Evolutionary conservation across 1,140 invertebrate genomes (phyloP), one percentile per base, ranked within the genome.

Genomic region (Brachionus rotundiformis): DNA sequence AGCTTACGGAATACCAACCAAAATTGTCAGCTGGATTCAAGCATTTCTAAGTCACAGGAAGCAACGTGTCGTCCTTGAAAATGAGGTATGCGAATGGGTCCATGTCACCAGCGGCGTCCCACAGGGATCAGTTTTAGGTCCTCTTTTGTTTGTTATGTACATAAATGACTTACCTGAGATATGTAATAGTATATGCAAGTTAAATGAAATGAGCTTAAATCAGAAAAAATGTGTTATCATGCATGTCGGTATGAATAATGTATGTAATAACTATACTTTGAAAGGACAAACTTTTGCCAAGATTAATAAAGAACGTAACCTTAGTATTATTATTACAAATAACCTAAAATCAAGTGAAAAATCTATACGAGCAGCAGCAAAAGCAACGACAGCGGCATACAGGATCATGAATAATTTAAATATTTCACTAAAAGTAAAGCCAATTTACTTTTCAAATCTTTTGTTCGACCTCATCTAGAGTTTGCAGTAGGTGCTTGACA

Each of bases 171-270:
- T 36, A 36, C 33, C 33, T 36, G 33, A 36, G 33, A 36, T 36
- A 36, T 36, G 33, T 36, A 36, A 36, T 36, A n/a, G n/a, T n/a
- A 2, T 39, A 39, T 39, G 5, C 16, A 23, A 36, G n/a, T 31
- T 31, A 65, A 49, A 31, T 47, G 71, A 16, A 16, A 16, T 75
- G 71, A 47, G 33, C 7, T 47, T 75, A 11, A 75, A 75, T 47
- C 23, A 75, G 11, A 7, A 47, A 1, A 75, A 75, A 8, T 75
- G 31, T 36, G 25, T 13, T 0, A 1, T 75, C 33, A 75, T 75
- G 7, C 29, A 75, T 31, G 7, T 75, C 7, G 71, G 71, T n/a
- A 10, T 7, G 47, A 44, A 31, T 31, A 75, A 75, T 47, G n/a
- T 1, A 25, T 25, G 36, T 25, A 31, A 31, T 25, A 8, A 16